Evolutionary conservation across 2,797 vertebrate species (phyloP).

Genomic region (Syngnathus acus): DNA sequence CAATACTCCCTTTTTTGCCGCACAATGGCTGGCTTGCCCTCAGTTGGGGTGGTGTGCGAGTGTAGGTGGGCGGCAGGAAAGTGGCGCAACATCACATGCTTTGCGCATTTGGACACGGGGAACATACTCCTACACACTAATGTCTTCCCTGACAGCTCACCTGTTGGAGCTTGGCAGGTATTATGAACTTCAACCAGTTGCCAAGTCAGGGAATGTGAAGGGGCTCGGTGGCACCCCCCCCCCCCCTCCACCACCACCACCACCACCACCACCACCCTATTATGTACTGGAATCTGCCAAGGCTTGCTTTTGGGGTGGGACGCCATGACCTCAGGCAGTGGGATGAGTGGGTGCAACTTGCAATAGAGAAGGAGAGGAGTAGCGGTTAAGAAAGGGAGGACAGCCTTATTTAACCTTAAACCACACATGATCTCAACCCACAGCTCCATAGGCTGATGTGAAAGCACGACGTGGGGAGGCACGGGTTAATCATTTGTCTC

Average conservation of each 20-base stretch:
- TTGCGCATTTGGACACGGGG: slow-evolving; percentile 39
- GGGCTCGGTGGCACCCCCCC: slow-evolving; percentile 75
- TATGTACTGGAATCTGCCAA: slow-evolving; percentile 72
- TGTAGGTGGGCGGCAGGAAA: slow-evolving; percentile 45
- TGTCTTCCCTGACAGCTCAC: slow-evolving; percentile 49
- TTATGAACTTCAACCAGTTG: slow-evolving; percentile 30
- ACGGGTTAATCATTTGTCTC: slow-evolving; percentile 44
- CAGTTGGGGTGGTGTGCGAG: slow-evolving; percentile 26
- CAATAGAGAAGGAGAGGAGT: slow-evolving; percentile 51
- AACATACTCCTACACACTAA: slow-evolving; percentile 27
- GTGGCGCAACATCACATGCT: slow-evolving; percentile 53
- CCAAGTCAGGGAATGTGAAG: slow-evolving; percentile 35
- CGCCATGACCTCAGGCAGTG: slow-evolving; percentile 77
- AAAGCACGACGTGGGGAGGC: slow-evolving; percentile 16
- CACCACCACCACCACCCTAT: slow-evolving; percentile 10
- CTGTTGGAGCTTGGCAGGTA: slow-evolving; percentile 59
- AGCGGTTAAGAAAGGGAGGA: slow-evolving; percentile 31
- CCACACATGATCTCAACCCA: slow-evolving; percentile 14
- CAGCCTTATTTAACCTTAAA: slow-evolving; percentile 20
- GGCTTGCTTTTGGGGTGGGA: slow-evolving; percentile 80
- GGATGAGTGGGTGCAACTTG: slow-evolving; percentile 74
- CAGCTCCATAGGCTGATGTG: background rate
- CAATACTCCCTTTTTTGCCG: slow-evolving; percentile 34
- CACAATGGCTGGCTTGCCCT: slow-evolving; percentile 45
- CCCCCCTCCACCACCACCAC: no score